Conservation (phyloP, 2,888 invertebrate genomes). For the Cosmia trapezina region DNA sequence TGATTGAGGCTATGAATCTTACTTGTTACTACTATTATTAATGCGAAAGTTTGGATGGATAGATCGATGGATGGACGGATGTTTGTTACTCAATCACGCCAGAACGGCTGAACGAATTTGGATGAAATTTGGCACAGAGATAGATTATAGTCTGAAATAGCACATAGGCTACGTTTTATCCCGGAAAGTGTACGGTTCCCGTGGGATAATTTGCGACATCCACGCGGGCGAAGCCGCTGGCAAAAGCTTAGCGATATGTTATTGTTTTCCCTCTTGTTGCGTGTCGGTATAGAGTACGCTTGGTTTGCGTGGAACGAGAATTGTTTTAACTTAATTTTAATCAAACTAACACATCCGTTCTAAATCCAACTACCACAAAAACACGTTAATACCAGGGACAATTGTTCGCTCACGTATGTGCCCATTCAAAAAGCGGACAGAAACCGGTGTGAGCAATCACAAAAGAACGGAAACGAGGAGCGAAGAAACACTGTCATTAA, state of each 20-base stretch:
- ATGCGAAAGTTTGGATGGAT: too few relatives aligned
- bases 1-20: conserved; percentile 30
- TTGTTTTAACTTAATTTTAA: conserved; percentile 49
- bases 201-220: too few relatives aligned
- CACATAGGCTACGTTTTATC: too few relatives aligned
- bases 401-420: conserved; percentile 82
- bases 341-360: conserved; percentile 65
- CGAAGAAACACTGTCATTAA: conserved; percentile 85
- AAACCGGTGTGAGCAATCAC: conserved; percentile 80
- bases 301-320: conserved; percentile 17
- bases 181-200: too few relatives aligned
- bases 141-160: too few relatives aligned
- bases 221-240: too few relatives aligned
- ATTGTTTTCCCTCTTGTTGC: not conserved
- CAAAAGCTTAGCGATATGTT: not conserved
- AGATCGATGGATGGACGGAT: too few relatives aligned
- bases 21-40: too few relatives aligned
- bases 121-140: too few relatives aligned
- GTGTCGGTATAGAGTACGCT: conserved; percentile 8
- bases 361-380: conserved; percentile 68
- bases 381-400: conserved; percentile 80
- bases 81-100: too few relatives aligned
- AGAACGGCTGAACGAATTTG: too few relatives aligned
- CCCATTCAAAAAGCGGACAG: conserved; percentile 79
- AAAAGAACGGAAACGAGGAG: conserved; percentile 82